phyloP scores from a whole-genome alignment of 1,140 invertebrate genomes.

The Aphis gossypii region DNA sequence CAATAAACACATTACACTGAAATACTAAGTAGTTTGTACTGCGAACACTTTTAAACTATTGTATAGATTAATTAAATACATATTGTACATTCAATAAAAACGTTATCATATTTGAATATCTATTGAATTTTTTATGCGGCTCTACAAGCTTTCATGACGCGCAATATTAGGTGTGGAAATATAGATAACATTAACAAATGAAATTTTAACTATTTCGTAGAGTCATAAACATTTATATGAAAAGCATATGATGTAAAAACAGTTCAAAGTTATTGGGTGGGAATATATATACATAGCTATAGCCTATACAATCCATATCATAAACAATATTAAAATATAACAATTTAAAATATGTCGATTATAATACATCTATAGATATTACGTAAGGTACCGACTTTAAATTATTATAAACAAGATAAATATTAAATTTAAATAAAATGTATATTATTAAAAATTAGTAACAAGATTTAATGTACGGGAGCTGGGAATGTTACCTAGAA shows the following conservation, averaged over 20 bases:
- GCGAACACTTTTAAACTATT: not conserved
- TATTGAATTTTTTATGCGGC: not conserved
- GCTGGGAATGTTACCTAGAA: not conserved
- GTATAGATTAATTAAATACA: not conserved
- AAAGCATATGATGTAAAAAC: not conserved
- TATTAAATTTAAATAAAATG: not conserved
- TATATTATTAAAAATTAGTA: not conserved
- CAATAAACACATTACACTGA: not conserved
- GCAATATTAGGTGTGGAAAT: not conserved
- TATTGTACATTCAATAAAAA: not conserved
- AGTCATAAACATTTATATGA: not conserved
- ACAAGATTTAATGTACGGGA: not conserved
- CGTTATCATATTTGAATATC: not conserved
- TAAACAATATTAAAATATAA: not conserved
- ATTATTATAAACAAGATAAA: not conserved
- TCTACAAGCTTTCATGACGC: not conserved
- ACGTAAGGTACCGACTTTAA: not conserved
- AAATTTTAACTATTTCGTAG: not conserved
- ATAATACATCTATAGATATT: not conserved
- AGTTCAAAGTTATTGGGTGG: not conserved
- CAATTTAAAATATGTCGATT: not conserved
- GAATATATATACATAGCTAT: not conserved
- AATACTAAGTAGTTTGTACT: not conserved
- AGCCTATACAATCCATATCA: not conserved
- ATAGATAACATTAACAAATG: not conserved